Evolutionary conservation across 1,140 invertebrate genomes (phyloP).

Genomic region (Episyrphus balteatus): DNA sequence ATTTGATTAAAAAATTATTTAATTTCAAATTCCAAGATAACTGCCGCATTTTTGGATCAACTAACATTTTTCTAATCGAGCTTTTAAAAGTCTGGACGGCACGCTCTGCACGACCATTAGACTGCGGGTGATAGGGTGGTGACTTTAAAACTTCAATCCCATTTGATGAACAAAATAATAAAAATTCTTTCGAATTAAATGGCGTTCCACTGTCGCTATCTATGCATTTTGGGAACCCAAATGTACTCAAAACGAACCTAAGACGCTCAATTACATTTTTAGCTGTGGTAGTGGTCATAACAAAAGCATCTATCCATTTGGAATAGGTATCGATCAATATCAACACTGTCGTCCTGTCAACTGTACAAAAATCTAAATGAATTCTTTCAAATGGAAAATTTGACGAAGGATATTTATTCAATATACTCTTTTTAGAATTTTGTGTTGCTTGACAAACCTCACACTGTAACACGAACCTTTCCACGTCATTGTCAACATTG

Average conservation of each 20-base stretch:
- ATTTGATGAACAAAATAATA: slow-evolving; percentile 1
- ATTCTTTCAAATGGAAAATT: slow-evolving; percentile 3
- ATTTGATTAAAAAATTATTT: slow-evolving; percentile 6
- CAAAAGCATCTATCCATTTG: slow-evolving; percentile 4
- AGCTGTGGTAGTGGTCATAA: slow-evolving; percentile 1
- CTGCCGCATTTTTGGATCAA: background rate
- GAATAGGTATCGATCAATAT: slow-evolving; percentile 6
- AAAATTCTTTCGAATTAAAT: slow-evolving; percentile 3
- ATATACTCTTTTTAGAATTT: background rate
- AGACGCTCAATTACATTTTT: background rate
- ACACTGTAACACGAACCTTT: slow-evolving; percentile 1
- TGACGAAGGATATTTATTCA: background rate
- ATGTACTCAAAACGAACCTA: background rate
- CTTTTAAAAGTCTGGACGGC: slow-evolving; percentile 3
- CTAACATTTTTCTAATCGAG: slow-evolving; percentile 1
- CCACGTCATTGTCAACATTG: slow-evolving; percentile 3
- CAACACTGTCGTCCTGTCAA: slow-evolving; percentile 4
- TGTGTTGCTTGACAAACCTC: background rate
- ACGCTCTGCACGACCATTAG: slow-evolving; percentile 4
- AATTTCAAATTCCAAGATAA: slow-evolving; percentile 3
- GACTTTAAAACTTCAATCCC: slow-evolving; percentile 1
- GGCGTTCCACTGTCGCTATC: slow-evolving; percentile 5
- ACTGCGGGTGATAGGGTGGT: slow-evolving; percentile 1
- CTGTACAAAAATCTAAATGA: slow-evolving; percentile 7
- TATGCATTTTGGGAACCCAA: slow-evolving; percentile 1